Percentiles rank a stretch among this genome's conserved stretches.
Evolutionary conservation across 2,797 vertebrate species (phyloP).

Genomic region (Alfaro cultratus): DNA sequence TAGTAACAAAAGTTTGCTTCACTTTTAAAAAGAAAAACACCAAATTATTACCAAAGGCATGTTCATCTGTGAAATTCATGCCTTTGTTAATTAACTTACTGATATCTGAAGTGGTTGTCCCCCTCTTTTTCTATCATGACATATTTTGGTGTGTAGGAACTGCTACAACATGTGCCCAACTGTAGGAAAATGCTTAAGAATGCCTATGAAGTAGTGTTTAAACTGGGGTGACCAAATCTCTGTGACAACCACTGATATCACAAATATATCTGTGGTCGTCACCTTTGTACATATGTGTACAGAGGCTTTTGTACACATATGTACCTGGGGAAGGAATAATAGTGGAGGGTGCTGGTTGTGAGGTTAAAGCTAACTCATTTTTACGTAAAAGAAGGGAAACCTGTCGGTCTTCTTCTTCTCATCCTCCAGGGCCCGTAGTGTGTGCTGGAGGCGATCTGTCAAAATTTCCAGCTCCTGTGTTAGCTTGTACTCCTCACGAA

Average conservation of each 20-base stretch:
- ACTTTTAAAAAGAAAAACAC: neutral
- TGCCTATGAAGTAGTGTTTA: neutral
- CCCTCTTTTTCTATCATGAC: neutral
- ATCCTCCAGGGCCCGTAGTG: slow-evolving; percentile 93
- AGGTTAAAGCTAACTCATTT: neutral
- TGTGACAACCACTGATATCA: neutral
- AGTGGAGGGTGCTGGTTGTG: neutral
- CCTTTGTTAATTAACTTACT: neutral
- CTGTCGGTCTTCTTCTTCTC: slow-evolving; percentile 99
- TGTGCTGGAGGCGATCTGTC: slow-evolving; percentile 97
- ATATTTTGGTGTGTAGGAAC: neutral
- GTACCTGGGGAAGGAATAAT: neutral
- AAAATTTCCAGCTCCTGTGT: slow-evolving; percentile 98
- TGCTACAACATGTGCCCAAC: neutral
- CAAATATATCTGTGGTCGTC: too few relatives aligned
- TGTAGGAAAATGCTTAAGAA: neutral
- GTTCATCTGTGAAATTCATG: neutral
- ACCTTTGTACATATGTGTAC: too few relatives aligned
- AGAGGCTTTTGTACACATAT: neutral
- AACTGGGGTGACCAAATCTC: neutral
- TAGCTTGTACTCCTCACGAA: slow-evolving; percentile 97
- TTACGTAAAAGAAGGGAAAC: slow-evolving; percentile 68
- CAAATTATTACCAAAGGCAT: neutral
- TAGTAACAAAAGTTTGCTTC: neutral
- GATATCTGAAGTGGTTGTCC: neutral